Conservation (phyloP, 2,797 vertebrate species). For the Anniella stebbinsi region DNA sequence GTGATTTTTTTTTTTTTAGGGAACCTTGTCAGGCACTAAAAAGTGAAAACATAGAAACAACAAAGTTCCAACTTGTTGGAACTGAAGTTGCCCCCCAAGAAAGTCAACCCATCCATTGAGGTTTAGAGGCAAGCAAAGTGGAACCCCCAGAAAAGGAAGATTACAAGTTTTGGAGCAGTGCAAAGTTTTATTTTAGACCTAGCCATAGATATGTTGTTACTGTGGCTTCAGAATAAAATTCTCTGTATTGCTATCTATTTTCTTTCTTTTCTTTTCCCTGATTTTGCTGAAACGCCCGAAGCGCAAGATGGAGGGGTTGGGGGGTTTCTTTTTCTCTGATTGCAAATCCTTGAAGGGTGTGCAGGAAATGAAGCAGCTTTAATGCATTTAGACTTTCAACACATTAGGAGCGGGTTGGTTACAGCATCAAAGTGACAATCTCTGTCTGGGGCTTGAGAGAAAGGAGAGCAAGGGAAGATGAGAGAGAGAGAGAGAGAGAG, state of each 20-base stretch:
- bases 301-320: background rate
- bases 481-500: background rate
- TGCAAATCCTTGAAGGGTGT: conserved; percentile 32
- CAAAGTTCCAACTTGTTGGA: background rate
- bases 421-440: conserved; percentile 71
- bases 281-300: background rate
- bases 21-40: fast-evolving
- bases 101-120: background rate
- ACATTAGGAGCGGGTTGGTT: conserved; percentile 61
- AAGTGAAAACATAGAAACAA: background rate
- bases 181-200: background rate
- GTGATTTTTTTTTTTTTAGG: background rate
- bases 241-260: background rate
- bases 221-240: background rate
- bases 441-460: conserved; percentile 36
- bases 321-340: background rate
- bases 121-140: background rate
- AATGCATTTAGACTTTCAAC: conserved; percentile 70
- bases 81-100: fast-evolving
- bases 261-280: fast-evolving
- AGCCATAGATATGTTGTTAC: background rate
- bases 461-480: background rate
- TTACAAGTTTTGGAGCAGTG: background rate
- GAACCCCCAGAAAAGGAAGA: background rate
- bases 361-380: conserved; percentile 65